A percentile compares a stretch with the other conserved stretches of the same genome.
Conservation (phyloP, 2,888 invertebrate genomes). For the Steromphala cineraria region DNA sequence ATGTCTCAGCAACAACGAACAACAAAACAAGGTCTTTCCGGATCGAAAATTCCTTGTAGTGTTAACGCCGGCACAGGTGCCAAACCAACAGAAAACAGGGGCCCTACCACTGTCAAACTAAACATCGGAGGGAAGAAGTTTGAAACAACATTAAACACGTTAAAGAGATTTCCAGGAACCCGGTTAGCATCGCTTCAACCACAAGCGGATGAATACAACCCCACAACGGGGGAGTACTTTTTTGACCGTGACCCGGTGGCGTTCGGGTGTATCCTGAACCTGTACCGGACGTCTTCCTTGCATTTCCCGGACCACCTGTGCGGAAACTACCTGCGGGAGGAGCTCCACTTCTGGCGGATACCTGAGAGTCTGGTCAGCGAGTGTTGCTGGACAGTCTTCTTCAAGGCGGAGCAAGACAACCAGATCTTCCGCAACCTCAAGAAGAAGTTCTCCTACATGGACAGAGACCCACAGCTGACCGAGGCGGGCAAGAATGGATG, state of each 20-base stretch:
- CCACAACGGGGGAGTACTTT: conserved; percentile 39
- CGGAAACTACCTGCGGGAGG: conserved; percentile 53
- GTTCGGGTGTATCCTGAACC: conserved; percentile 53
- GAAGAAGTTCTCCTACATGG: conserved; percentile 1
- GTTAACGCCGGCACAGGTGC: not conserved
- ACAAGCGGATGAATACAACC: conserved; percentile 26
- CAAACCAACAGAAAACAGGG: not conserved
- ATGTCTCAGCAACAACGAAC: too few species aligned
- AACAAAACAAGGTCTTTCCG: too few species aligned
- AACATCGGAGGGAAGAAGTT: conserved; percentile 46
- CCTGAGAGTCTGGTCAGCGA: conserved; percentile 48
- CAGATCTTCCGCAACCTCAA: conserved; percentile 38
- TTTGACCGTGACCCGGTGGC: conserved; percentile 55
- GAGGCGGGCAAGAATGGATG: not conserved
- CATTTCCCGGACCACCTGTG: conserved; percentile 60
- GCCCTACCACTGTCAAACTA: conserved; percentile 18
- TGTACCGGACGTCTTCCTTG: conserved; percentile 48
- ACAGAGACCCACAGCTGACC: not conserved
- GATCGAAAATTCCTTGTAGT: too few species aligned
- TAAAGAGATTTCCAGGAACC: conserved; percentile 35
- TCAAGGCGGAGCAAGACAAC: conserved; percentile 40
- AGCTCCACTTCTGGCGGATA: conserved; percentile 59
- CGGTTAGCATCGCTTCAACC: conserved; percentile 28
- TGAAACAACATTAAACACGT: conserved; percentile 30
- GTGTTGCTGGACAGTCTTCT: conserved; percentile 52